Evolutionary conservation across 2,113 vertebrate species (phyloP), one percentile per base, ranked within the genome.

Genomic region (Tragelaphus imberbis): DNA sequence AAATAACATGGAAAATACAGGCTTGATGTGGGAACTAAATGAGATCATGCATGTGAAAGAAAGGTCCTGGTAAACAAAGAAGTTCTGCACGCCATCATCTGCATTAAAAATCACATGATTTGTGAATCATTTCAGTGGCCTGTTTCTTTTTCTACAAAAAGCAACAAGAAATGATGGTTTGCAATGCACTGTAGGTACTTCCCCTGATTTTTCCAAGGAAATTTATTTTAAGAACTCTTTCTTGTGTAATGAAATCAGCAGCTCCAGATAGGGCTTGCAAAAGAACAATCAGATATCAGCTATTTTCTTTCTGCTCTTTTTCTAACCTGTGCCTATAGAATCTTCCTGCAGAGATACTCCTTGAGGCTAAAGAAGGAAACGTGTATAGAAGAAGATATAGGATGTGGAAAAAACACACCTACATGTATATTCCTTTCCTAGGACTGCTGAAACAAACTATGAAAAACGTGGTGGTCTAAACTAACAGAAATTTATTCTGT

Each of bases 191-290:
- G 53, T 85, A 15, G 36, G 65, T 80, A 10, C 49, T 92, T 95
- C 44, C 71, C 55, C 63, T 96, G 86, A 30, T 55, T 95, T 97
- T 97, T 61, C 68, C 10, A 61, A 91, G 47, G 16, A 97, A 95
- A 93, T 80, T 59, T n/a, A 96, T 91, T 94, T 95, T 94, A 91
- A 96, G 86, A 95, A 95, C 27, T 89, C 23, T 91, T 58, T 12
- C 23, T 96, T 89, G 19, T 94, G 13, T 75, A 63, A 95, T 53
- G 28, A 44, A 90, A 89, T 95, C 88, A 90, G 92, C 2, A 44
- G 87, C 87, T 75, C 59, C 56, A 94, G 71, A 95, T 90, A 90
- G 23, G 82, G 23, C 27, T 63, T 90, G 81, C n/a, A 91, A 91
- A 71, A 59, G 7, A 97, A 63, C 51, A 55, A 59, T 33, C 53